Evolutionary conservation across 1,140 invertebrate genomes (phyloP).

Genomic region (Magallana ariakensis): DNA sequence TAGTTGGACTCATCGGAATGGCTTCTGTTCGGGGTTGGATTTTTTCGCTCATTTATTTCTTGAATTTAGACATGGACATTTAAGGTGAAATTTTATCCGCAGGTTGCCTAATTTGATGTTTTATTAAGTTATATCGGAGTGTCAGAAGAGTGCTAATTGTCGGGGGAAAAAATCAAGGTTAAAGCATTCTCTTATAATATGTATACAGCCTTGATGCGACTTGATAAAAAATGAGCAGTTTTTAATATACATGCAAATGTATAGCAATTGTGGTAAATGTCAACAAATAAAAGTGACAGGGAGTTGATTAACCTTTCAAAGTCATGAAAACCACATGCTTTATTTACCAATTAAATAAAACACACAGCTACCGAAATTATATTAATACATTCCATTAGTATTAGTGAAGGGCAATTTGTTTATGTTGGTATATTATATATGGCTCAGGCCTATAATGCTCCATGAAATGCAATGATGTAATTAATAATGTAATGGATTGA

Average conservation of each 20-base stretch:
- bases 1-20: not conserved
- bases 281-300: not conserved
- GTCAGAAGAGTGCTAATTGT: slow-evolving; percentile 7
- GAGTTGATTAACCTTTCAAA: slow-evolving; percentile 5
- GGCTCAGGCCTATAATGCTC: not conserved
- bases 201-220: not conserved
- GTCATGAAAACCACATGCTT: slow-evolving; percentile 2
- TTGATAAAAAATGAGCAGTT: not conserved
- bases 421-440: not conserved
- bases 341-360: slow-evolving; percentile 23
- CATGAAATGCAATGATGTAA: not conserved
- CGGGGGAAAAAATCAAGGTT: not conserved
- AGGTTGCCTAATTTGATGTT: slow-evolving; percentile 28
- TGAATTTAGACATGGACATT: not conserved
- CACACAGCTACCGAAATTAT: not conserved
- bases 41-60: not conserved
- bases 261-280: slow-evolving; percentile 12
- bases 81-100: slow-evolving; percentile 1
- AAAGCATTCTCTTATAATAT: not conserved
- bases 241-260: slow-evolving; percentile 17
- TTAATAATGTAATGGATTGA: slow-evolving; percentile 13
- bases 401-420: slow-evolving; percentile 34
- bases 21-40: not conserved
- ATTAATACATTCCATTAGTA: slow-evolving; percentile 6
- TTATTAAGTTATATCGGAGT: not conserved